Base-by-base conservation (phyloP, 2,113 vertebrate genomes). In the Climacteris rufus region DNA sequence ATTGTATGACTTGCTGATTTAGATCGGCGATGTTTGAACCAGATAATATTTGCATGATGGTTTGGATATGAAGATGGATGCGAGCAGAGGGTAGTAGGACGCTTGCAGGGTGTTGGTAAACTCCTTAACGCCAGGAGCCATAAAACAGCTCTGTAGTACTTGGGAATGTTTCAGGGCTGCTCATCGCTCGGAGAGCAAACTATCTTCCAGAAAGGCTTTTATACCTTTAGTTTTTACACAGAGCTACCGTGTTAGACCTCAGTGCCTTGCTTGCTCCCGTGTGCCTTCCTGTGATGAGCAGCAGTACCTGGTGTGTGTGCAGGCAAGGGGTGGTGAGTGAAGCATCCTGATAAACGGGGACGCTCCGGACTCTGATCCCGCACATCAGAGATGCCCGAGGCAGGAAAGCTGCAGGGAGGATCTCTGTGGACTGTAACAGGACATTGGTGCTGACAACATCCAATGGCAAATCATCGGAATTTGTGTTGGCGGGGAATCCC, bases 401-500 rank as follows among this genome's bases (percentile, higher is more conserved):
- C 86, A 87, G 88, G 66, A 42, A 42, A 84, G 96, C 95, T 94
- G 83, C 77, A 65, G 94, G 81, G 83, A 92, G 74, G 75, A 72
- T 95, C 93, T 94, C 85, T 2, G 69, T 76, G 87, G 94, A 69
- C 94, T 96, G 0, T 61, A 72, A 77, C 93, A 90, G 93, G 89
- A 93, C 89, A 66, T 37, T 24, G 86, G 74, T 74, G 89, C 94
- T 89, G 72, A 84, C 79, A 83, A 5, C 93, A 76, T 92, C 96
- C 96, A 90, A 78, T 95, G 89, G 77, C 87, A 91, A 50, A 95
- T 89, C 79, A 63, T 94, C 3, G 59, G 65, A 94, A 96, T 89
- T 90, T 35, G 87, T 92, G 81, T 89, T 92, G 79, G 85, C 23
- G 35, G 96, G 91, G 95, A 94, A 95, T 94, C 92, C 89, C 35